These are phyloP conservation scores for Eidolon helvum DNA, from an alignment of 2,113 vertebrate genomes.

Conservation along the genomic window DNA sequence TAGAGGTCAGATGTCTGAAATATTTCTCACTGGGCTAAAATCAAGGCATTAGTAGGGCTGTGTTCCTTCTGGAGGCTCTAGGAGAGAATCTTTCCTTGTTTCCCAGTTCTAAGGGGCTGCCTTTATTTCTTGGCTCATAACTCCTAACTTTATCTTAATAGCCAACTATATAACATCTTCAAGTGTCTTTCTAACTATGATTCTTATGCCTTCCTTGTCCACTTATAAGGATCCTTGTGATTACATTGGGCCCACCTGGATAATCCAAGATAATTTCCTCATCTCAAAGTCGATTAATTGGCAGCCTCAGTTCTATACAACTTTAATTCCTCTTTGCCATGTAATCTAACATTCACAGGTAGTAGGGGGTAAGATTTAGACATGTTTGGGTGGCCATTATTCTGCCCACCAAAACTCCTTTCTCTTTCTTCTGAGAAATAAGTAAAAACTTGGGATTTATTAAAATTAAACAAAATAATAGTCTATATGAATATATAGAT, in stretches of 20 bases:
- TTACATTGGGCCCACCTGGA: not conserved
- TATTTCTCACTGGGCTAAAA: not conserved
- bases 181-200: not conserved
- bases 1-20: not conserved
- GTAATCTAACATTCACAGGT: not conserved
- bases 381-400: not conserved
- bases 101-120: not conserved
- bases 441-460: not conserved
- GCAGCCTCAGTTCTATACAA: not conserved
- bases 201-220: not conserved
- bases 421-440: not conserved
- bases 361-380: not conserved
- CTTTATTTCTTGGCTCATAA: not conserved
- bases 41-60: not conserved
- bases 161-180: not conserved
- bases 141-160: not conserved
- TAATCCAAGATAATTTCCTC: not conserved
- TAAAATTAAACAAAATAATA: not conserved
- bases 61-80: not conserved
- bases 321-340: not conserved
- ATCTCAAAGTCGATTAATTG: not conserved
- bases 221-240: not conserved
- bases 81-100: not conserved
- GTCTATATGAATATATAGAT: not conserved
- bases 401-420: not conserved